Percentiles rank a stretch among this genome's conserved stretches.
phyloP scores from a whole-genome alignment of 2,797 vertebrate species.

The Epinephelus coioides region DNA sequence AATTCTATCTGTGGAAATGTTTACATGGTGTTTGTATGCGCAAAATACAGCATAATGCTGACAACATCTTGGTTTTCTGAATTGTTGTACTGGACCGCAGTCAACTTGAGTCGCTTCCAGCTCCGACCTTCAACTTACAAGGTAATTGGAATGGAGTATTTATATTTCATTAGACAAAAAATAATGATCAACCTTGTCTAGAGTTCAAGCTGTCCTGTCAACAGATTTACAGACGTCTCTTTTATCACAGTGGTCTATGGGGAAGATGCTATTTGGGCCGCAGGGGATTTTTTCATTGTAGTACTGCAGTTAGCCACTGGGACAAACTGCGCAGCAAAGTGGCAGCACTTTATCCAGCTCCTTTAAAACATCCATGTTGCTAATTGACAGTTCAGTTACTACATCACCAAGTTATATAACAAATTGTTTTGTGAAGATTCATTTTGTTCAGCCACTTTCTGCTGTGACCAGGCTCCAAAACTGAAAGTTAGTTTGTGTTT shows the following conservation, averaged over 20 bases:
- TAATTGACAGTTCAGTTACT: not conserved
- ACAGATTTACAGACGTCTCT: no score
- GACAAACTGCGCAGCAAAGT: not conserved
- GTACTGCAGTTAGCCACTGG: conserved; percentile 7
- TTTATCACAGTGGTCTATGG: not conserved
- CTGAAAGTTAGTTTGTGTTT: not conserved
- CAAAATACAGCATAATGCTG: no score
- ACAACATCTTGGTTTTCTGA: no score
- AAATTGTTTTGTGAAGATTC: not conserved
- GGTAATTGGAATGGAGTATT: no score
- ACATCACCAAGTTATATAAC: not conserved
- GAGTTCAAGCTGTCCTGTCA: not conserved
- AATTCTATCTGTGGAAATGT: no score
- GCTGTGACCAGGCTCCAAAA: not conserved
- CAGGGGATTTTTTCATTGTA: not conserved
- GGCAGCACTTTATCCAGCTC: not conserved
- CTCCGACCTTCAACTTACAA: no score
- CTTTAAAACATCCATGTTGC: not conserved
- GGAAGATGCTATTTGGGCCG: not conserved
- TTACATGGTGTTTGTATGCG: no score
- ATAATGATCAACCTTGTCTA: not conserved
- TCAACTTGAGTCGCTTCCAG: no score
- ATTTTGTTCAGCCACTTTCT: not conserved
- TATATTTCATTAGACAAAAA: no score
- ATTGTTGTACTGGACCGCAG: no score